phyloP scores from a whole-genome alignment of 2,888 invertebrate species.

The Chaetoderma sp. region DNA sequence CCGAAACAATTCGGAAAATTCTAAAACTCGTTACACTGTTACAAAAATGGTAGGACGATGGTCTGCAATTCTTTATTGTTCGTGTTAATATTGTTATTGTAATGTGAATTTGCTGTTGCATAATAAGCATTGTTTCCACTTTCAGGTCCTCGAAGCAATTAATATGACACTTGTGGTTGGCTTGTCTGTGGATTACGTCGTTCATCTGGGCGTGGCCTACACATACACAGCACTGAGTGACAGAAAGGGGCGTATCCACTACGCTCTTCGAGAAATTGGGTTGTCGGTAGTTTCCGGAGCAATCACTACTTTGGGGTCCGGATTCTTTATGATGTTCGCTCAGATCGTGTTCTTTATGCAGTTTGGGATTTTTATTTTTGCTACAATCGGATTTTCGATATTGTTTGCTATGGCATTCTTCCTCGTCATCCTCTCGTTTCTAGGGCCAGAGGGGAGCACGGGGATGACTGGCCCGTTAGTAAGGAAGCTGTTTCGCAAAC shows the following conservation, averaged over 20 bases:
- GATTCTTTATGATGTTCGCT: conserved; percentile 54
- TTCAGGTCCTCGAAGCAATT: conserved; percentile 50
- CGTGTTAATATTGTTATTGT: no score
- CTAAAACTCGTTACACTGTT: no score
- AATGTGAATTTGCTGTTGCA: no score
- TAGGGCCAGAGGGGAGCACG: conserved; percentile 50
- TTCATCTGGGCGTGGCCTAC: conserved; percentile 59
- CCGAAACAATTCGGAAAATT: no score
- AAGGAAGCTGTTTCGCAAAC: no score
- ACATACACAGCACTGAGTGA: conserved; percentile 36
- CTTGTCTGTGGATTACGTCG: conserved; percentile 56
- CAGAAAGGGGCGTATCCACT: conserved; percentile 43
- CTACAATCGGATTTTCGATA: conserved; percentile 50
- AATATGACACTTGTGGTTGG: conserved; percentile 56
- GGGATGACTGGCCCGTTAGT: conserved; percentile 28
- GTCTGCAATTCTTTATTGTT: no score
- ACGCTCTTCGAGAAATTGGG: conserved; percentile 50
- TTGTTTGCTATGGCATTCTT: conserved; percentile 50
- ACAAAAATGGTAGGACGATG: no score
- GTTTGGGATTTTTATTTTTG: conserved; percentile 56
- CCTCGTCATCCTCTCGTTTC: conserved; percentile 44
- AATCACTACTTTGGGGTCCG: conserved; percentile 53
- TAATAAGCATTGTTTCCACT: not conserved
- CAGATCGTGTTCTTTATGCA: conserved; percentile 53
- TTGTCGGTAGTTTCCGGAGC: conserved; percentile 58